Percentiles rank a stretch among this genome's conserved stretches.
Conservation (phyloP, 2,888 invertebrate species). For the Chrysodeixis includens region DNA sequence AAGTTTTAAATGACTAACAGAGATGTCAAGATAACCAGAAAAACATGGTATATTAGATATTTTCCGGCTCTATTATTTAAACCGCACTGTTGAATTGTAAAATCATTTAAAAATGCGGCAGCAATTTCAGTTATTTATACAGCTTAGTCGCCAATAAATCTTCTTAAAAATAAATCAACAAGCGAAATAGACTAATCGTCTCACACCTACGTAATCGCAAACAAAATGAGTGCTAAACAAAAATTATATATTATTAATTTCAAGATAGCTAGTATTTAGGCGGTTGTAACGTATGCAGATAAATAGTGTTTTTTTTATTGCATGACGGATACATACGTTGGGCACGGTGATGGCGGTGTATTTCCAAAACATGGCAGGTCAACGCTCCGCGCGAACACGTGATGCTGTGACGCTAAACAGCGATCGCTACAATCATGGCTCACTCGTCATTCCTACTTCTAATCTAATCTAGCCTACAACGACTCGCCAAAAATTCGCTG, state of each 20-base stretch:
- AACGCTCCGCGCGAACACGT: slow-evolving; percentile 82
- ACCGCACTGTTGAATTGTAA: slow-evolving; percentile 27
- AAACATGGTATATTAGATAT: slow-evolving; percentile 11
- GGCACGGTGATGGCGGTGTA: slow-evolving; percentile 68
- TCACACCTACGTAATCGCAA: slow-evolving; percentile 63
- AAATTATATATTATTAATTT: slow-evolving; percentile 68
- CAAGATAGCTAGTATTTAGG: slow-evolving; percentile 41
- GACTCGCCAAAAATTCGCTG: slow-evolving; percentile 51
- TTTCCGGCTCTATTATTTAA: slow-evolving; percentile 24
- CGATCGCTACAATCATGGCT: slow-evolving; percentile 68
- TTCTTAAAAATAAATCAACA: slow-evolving; percentile 59
- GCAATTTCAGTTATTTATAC: slow-evolving; percentile 44
- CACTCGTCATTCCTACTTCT: slow-evolving; percentile 68
- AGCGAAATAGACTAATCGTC: slow-evolving; percentile 65
- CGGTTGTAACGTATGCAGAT: slow-evolving; percentile 64
- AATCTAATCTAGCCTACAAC: slow-evolving; percentile 72
- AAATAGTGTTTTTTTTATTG: slow-evolving; percentile 70
- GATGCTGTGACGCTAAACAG: slow-evolving; percentile 78
- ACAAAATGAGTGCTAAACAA: slow-evolving; percentile 67
- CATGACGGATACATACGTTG: slow-evolving; percentile 69
- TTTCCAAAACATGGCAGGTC: slow-evolving; percentile 87
- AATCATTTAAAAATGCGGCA: slow-evolving; percentile 44
- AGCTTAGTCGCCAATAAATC: slow-evolving; percentile 26
- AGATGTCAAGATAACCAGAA: not conserved
- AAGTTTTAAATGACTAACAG: not conserved